Evolutionary conservation across 1,140 invertebrate species (phyloP).

Genomic region (Conopomorpha cramerella): DNA sequence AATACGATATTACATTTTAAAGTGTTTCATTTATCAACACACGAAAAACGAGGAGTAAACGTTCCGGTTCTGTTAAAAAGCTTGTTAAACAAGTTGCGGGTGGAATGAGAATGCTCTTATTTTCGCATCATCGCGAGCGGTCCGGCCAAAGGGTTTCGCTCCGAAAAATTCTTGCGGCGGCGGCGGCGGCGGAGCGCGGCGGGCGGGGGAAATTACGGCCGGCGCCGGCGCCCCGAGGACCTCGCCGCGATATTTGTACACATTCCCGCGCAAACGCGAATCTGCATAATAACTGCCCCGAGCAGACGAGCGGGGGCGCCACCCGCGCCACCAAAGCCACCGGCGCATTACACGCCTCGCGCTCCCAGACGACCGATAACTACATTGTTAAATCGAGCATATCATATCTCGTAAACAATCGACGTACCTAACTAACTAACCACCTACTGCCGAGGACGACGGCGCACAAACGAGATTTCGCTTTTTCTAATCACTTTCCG

Average conservation of each 20-base stretch:
- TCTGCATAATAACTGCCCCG: constrained; percentile 57
- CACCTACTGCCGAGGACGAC: too few relatives aligned
- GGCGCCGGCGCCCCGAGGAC: constrained; percentile 47
- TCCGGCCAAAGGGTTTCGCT: too few relatives aligned
- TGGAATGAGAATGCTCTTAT: too few relatives aligned
- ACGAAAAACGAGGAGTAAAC: too few relatives aligned
- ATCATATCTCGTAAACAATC: neutral
- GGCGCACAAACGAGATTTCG: too few relatives aligned
- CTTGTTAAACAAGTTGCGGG: too few relatives aligned
- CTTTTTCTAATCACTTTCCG: neutral
- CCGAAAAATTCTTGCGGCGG: too few relatives aligned
- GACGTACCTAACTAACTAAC: too few relatives aligned
- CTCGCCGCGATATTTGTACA: constrained; percentile 57
- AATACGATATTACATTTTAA: too few relatives aligned
- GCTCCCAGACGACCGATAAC: constrained; percentile 8
- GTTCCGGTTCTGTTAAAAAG: too few relatives aligned
- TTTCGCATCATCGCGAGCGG: too few relatives aligned
- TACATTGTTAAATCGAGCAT: constrained; percentile 14
- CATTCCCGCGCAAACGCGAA: constrained; percentile 58
- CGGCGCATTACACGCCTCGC: neutral
- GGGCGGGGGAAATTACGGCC: constrained; percentile 6
- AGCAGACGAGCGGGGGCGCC: constrained; percentile 46
- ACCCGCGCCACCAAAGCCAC: constrained; percentile 6
- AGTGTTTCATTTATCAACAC: too few relatives aligned
- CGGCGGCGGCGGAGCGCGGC: constrained; percentile 7